Conservation (phyloP, 2,888 invertebrate genomes). For the Dasysyrphus albostriatus region DNA sequence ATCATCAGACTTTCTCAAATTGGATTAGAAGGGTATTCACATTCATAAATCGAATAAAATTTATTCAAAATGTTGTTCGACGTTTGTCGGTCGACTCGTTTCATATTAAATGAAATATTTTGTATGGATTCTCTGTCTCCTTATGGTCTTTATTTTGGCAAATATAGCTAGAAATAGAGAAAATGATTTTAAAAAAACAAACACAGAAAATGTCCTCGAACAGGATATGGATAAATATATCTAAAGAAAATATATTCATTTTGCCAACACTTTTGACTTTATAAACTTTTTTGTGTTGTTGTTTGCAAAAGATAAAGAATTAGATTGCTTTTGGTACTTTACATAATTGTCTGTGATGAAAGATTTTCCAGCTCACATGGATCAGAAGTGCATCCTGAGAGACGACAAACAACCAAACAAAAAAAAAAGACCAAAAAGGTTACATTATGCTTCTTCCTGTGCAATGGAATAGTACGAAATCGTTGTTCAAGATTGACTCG, state of each 20-base stretch:
- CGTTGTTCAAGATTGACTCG: neutral
- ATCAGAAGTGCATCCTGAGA: slow-evolving; percentile 5
- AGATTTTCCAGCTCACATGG: slow-evolving; percentile 28
- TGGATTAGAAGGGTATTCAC: slow-evolving; percentile 59
- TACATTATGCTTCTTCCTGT: neutral
- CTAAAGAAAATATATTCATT: neutral
- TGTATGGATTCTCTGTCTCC: slow-evolving; percentile 5
- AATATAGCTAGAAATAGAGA: neutral
- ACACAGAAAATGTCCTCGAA: neutral
- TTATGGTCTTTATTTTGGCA: neutral
- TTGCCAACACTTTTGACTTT: slow-evolving; percentile 19
- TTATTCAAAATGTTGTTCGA: slow-evolving; percentile 61
- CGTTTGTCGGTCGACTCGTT: neutral
- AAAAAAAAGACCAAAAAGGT: neutral
- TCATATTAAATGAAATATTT: neutral
- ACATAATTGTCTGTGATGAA: slow-evolving; percentile 19
- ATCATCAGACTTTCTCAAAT: slow-evolving; percentile 40
- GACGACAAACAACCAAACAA: neutral
- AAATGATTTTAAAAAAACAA: neutral
- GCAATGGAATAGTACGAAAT: slow-evolving; percentile 14
- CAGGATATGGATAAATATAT: neutral
- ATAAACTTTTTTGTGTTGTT: neutral
- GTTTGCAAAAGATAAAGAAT: neutral
- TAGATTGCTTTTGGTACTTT: slow-evolving; percentile 10
- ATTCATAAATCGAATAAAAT: slow-evolving; percentile 67